Percentiles rank a stretch among this genome's conserved stretches.
Evolutionary conservation across 2,797 vertebrate genomes (phyloP).

Genomic region (Margarornis squamiger): DNA sequence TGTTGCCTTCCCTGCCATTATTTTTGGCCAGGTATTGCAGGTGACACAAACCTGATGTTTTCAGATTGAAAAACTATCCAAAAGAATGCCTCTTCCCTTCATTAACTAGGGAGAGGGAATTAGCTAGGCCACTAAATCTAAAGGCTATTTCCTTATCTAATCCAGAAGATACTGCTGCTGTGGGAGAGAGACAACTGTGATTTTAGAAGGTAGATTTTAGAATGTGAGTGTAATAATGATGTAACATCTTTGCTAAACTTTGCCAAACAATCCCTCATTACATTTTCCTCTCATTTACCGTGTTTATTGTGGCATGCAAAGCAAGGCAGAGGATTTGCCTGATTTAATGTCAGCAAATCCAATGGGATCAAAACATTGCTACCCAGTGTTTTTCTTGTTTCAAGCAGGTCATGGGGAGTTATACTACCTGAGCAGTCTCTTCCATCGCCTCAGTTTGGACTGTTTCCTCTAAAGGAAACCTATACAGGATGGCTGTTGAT

Average conservation of each 20-base stretch:
- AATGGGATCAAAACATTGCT: neutral
- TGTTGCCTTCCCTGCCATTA: neutral
- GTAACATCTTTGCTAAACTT: neutral
- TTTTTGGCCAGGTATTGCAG: neutral
- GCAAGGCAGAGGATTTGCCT: neutral
- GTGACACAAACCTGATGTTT: neutral
- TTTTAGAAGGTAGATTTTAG: neutral
- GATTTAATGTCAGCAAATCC: neutral
- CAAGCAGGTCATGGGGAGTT: neutral
- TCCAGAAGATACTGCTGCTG: neutral
- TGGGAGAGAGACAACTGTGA: neutral
- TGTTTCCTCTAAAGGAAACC: neutral
- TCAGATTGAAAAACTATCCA: neutral
- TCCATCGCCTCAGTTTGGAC: neutral
- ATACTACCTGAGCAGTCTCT: neutral
- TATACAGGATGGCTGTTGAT: neutral
- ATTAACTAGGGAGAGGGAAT: neutral
- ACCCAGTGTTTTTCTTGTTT: neutral
- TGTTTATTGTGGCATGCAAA: neutral
- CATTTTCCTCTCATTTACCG: conserved; percentile 6
- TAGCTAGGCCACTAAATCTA: neutral
- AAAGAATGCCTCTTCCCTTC: neutral
- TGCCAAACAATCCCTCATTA: conserved; percentile 17
- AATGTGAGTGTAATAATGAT: neutral
- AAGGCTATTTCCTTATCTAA: neutral